Percentiles rank a stretch among this genome's conserved stretches.
Evolutionary conservation across 2,888 invertebrate genomes (phyloP).

Genomic region (Orthosia incerta): DNA sequence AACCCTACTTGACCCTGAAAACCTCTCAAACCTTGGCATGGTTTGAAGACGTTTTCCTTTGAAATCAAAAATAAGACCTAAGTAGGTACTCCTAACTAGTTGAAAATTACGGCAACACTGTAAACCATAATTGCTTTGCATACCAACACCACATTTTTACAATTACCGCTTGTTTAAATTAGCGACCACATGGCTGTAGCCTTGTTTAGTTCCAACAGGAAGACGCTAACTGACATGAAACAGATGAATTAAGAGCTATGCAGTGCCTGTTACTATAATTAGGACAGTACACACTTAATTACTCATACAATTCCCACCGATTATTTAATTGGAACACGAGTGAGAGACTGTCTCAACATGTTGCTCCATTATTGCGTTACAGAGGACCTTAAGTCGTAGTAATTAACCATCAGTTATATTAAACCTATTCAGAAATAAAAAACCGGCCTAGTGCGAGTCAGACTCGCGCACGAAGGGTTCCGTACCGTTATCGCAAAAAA

Average conservation of each 20-base stretch:
- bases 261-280: conserved; percentile 11
- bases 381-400: too few relatives aligned
- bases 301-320: neutral
- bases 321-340: neutral
- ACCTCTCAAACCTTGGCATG: too few relatives aligned
- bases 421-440: too few relatives aligned
- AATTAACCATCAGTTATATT: too few relatives aligned
- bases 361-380: too few relatives aligned
- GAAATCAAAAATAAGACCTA: too few relatives aligned
- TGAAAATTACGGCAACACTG: conserved; percentile 13
- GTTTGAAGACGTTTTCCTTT: too few relatives aligned
- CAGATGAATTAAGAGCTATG: conserved; percentile 24
- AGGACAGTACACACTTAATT: conserved; percentile 14
- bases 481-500: too few relatives aligned
- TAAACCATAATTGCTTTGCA: conserved; percentile 27
- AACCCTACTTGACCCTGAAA: too few relatives aligned
- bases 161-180: conserved; percentile 45
- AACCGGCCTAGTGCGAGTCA: too few relatives aligned
- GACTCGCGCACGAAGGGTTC: too few relatives aligned
- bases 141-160: conserved; percentile 39
- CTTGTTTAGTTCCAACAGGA: conserved; percentile 49
- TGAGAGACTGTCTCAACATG: neutral
- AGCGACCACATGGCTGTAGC: conserved; percentile 13
- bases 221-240: conserved; percentile 22
- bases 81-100: neutral